Conservation (phyloP, 2,797 vertebrate species). For the Nannoperca obscura region DNA sequence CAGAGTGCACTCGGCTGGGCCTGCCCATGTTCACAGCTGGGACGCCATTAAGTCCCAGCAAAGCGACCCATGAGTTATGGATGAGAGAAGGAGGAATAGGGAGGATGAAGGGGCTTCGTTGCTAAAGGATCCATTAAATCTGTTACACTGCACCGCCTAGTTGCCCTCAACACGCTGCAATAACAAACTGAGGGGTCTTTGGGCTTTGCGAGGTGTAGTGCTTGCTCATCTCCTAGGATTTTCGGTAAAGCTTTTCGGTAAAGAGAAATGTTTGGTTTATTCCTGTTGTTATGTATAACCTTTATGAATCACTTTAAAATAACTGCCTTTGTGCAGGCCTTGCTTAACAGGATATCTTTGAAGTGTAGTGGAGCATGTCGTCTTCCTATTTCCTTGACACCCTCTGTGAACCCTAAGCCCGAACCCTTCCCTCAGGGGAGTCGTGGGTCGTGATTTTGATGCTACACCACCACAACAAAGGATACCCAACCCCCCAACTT, state of each 20-base stretch:
- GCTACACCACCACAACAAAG: slow-evolving; percentile 64
- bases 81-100: slow-evolving; percentile 45
- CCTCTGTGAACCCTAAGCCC: slow-evolving; percentile 42
- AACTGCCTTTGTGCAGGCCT: background rate
- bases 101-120: background rate
- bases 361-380: slow-evolving; percentile 23
- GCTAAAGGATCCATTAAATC: slow-evolving; percentile 38
- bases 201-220: slow-evolving; percentile 11
- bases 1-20: slow-evolving; percentile 69
- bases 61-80: slow-evolving; percentile 56
- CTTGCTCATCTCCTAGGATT: slow-evolving; percentile 3
- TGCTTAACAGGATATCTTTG: slow-evolving; percentile 20
- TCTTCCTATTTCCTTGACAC: slow-evolving; percentile 47
- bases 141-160: slow-evolving; percentile 23
- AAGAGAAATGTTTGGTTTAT: background rate
- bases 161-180: slow-evolving; percentile 5
- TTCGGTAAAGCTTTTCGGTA: background rate
- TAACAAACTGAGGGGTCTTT: slow-evolving; percentile 21
- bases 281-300: background rate
- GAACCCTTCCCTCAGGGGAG: slow-evolving; percentile 49
- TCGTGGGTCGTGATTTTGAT: slow-evolving; percentile 54
- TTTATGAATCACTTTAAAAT: background rate
- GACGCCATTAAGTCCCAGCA: slow-evolving; percentile 71
- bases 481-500: slow-evolving; percentile 49
- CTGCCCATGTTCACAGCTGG: slow-evolving; percentile 72